Base-by-base conservation (phyloP, 2,113 vertebrate genomes). In the Brachyistius frenatus region DNA sequence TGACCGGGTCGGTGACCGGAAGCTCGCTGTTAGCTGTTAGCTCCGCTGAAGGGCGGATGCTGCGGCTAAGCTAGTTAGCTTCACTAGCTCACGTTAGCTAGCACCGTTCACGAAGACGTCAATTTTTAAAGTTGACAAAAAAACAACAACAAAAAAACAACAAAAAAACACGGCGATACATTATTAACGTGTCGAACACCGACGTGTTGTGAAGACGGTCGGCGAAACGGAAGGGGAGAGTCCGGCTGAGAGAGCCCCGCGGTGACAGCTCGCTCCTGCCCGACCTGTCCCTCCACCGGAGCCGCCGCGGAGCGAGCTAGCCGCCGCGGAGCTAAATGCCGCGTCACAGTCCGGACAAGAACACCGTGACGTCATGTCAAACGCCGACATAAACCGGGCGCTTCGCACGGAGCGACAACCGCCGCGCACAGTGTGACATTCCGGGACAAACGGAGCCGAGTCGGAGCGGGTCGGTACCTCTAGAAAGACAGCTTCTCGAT, bases 401-500 rank as follows among this genome's bases (percentile, higher is more conserved):
- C 2, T 54, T 69, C 52, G 16, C 2, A n/a, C 16, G 2, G 8
- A 5, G 2, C 53, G 5, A 15, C 46, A 7, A 1, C 13, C 3
- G 0, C 0, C 4, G 10, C 7, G 14, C 47, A 3, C 3, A 7
- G 8, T 1, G 7, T 1, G 7, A n/a, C 13, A 0, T 5, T 62
- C 33, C 1, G 14, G 3, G 2, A 2, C 0, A 3, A 33, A 54
- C 62, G 52, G 13, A 36, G 5, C 2, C 4, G 8, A 5, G 7
- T 52, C 52, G 36, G 7, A 9, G 41, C 2, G 10, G 33, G 9
- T 37, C 35, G n/a, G 91, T 91, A 93, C 94, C 93, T 93, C 65
- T 82, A 90, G 54, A 90, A 86, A 80, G 57, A 83, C 90, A 74
- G 87, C 89, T 93, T 91, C 92, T 88, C 80, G 91, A 85, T 90